A percentile compares a stretch with the other conserved stretches of the same genome.
Evolutionary conservation across 2,797 vertebrate genomes (phyloP).

Genomic region (Lindbergichthys nudifrons): DNA sequence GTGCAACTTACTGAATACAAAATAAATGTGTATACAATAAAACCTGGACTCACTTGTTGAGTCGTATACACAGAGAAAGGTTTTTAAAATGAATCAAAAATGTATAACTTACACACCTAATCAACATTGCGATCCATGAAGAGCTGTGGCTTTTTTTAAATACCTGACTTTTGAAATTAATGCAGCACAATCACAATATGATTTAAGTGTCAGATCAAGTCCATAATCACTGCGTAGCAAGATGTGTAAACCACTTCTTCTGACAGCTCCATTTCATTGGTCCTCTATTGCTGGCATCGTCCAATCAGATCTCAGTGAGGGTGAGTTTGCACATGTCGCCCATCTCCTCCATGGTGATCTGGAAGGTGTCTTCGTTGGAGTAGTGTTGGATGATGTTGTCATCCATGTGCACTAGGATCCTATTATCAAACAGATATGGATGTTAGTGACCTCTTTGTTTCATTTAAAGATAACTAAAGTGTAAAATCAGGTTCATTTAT

Average conservation of each 20-base stretch:
- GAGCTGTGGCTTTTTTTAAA: slow-evolving; percentile 63
- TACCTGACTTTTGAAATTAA: slow-evolving; percentile 31
- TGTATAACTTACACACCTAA: slow-evolving; percentile 52
- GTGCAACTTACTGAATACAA: slow-evolving; percentile 43
- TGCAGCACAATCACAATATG: slow-evolving; percentile 32
- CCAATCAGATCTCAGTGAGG: slow-evolving; percentile 93
- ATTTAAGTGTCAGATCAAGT: slow-evolving; percentile 49
- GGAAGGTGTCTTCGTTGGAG: slow-evolving; percentile 99
- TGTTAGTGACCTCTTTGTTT: slow-evolving; percentile 7
- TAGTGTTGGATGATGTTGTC: slow-evolving; percentile 99
- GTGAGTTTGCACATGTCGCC: slow-evolving; percentile 95
- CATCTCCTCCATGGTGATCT: slow-evolving; percentile 93
- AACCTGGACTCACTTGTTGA: slow-evolving; percentile 30
- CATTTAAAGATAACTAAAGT: too few species aligned
- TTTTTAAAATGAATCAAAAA: slow-evolving; percentile 42
- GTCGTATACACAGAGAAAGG: slow-evolving; percentile 41
- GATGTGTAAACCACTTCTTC: slow-evolving; percentile 79
- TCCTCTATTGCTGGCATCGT: slow-evolving; percentile 20
- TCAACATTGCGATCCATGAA: slow-evolving; percentile 46
- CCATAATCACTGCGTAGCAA: slow-evolving; percentile 48
- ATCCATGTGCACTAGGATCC: slow-evolving; percentile 98
- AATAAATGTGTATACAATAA: slow-evolving; percentile 35
- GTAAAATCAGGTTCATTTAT: too few species aligned
- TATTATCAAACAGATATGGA: slow-evolving; percentile 51
- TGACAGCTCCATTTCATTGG: slow-evolving; percentile 18